These are phyloP conservation scores for Forbesichthys papilliferus DNA, from an alignment of 2,113 vertebrate genomes.

Conservation along the genomic window DNA sequence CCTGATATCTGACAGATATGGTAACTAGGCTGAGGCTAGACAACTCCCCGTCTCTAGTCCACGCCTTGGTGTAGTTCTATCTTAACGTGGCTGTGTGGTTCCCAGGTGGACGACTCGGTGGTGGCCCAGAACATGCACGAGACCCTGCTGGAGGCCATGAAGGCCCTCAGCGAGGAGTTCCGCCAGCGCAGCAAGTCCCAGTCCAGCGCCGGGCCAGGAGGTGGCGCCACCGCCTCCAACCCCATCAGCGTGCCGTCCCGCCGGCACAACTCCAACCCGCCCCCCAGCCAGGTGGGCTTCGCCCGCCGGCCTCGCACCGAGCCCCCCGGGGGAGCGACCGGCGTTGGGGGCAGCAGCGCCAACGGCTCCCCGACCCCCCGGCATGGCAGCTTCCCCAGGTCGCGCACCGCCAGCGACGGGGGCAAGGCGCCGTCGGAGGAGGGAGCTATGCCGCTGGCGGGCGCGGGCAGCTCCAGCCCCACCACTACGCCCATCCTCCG, in stretches of 20 bases:
- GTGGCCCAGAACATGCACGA: slow-evolving; percentile 87
- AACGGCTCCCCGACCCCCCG: slow-evolving; percentile 70
- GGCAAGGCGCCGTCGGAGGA: slow-evolving; percentile 49
- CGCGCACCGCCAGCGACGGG: slow-evolving; percentile 76
- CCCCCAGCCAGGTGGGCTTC: slow-evolving; percentile 75
- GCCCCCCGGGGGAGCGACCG: slow-evolving; percentile 61
- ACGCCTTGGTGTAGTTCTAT: too few relatives aligned
- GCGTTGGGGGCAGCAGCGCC: slow-evolving; percentile 43
- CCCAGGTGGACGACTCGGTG: slow-evolving; percentile 78
- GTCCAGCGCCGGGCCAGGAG: slow-evolving; percentile 72
- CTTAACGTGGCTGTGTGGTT: neutral
- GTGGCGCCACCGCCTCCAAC: slow-evolving; percentile 78
- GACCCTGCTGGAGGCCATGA: slow-evolving; percentile 83
- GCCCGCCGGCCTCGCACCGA: slow-evolving; percentile 75
- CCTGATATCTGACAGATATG: too few relatives aligned
- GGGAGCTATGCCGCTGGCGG: slow-evolving; percentile 17
- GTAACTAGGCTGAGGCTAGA: too few relatives aligned
- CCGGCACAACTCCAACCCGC: slow-evolving; percentile 68
- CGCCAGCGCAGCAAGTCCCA: slow-evolving; percentile 82
- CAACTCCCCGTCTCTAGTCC: too few relatives aligned
- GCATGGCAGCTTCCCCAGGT: slow-evolving; percentile 64
- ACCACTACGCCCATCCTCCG: slow-evolving; percentile 76
- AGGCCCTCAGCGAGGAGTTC: slow-evolving; percentile 81
- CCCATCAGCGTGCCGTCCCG: slow-evolving; percentile 80
- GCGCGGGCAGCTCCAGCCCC: slow-evolving; percentile 62